These are phyloP conservation scores for Epinotia brunnichana DNA, from an alignment of 2,888 invertebrate species.

Conservation along the genomic window DNA sequence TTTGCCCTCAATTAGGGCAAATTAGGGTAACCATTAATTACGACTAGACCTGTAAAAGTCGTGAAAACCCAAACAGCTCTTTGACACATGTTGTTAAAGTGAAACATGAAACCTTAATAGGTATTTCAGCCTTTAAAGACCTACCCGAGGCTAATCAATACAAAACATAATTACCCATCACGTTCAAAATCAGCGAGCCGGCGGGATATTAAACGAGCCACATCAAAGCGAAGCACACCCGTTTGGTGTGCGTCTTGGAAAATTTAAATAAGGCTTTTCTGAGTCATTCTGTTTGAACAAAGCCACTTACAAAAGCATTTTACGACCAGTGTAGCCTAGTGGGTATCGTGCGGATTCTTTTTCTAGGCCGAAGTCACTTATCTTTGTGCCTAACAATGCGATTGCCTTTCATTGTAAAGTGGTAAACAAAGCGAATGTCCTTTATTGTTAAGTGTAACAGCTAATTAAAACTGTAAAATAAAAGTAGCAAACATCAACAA, in stretches of 20 bases:
- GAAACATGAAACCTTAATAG: background rate
- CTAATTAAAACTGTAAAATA: no score
- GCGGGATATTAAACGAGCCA: constrained; percentile 22
- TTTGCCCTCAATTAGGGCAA: no score
- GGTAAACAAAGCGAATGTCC: no score
- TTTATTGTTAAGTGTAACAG: no score
- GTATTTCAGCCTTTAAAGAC: constrained; percentile 5
- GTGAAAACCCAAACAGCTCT: background rate
- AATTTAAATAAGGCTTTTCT: constrained; percentile 17
- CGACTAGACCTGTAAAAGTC: no score
- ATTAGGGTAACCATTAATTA: no score
- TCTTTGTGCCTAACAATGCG: no score
- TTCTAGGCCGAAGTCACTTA: no score
- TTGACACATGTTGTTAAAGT: background rate
- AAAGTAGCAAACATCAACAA: no score
- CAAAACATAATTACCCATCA: constrained; percentile 3
- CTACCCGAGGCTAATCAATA: background rate
- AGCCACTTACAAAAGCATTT: background rate
- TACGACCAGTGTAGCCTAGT: background rate
- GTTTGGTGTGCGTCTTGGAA: background rate
- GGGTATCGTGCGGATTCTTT: no score
- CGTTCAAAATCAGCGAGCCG: constrained; percentile 13
- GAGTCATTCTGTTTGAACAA: background rate
- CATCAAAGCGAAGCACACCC: constrained; percentile 19
- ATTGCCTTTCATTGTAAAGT: no score